These are phyloP conservation scores for Cephus rjabovi DNA, from an alignment of 2,888 invertebrate species.

Conservation along the genomic window DNA sequence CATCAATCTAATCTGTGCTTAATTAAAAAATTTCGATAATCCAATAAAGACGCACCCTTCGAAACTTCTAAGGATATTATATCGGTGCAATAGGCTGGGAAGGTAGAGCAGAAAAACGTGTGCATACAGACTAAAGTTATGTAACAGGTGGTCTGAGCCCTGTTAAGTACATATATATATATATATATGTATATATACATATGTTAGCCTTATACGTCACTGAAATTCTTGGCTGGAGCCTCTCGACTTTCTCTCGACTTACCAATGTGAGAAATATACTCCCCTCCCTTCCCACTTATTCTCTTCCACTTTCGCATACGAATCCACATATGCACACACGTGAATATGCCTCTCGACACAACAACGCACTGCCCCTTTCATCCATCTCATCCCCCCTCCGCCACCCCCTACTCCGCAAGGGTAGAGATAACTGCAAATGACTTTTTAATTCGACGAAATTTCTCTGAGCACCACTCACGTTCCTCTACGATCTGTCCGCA, in stretches of 20 bases:
- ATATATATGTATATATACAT: too few species aligned
- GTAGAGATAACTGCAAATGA: neutral
- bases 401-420: too few species aligned
- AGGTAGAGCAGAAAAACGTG: neutral
- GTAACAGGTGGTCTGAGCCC: slow-evolving; percentile 35
- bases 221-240: neutral
- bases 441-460: neutral
- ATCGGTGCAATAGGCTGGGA: neutral
- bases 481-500: neutral
- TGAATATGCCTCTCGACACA: neutral
- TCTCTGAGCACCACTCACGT: neutral
- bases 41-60: neutral
- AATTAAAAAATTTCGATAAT: neutral
- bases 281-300: neutral
- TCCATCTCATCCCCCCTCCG: too few species aligned
- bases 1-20: neutral
- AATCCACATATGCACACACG: neutral
- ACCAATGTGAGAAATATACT: neutral
- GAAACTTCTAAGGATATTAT: neutral
- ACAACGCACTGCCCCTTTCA: neutral
- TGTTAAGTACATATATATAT: neutral
- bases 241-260: neutral
- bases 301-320: neutral
- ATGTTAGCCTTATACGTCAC: too few species aligned
- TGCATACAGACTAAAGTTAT: slow-evolving; percentile 19